These are phyloP conservation scores for Centropus unirufus DNA, from an alignment of 2,113 vertebrate genomes.

Conservation along the genomic window DNA sequence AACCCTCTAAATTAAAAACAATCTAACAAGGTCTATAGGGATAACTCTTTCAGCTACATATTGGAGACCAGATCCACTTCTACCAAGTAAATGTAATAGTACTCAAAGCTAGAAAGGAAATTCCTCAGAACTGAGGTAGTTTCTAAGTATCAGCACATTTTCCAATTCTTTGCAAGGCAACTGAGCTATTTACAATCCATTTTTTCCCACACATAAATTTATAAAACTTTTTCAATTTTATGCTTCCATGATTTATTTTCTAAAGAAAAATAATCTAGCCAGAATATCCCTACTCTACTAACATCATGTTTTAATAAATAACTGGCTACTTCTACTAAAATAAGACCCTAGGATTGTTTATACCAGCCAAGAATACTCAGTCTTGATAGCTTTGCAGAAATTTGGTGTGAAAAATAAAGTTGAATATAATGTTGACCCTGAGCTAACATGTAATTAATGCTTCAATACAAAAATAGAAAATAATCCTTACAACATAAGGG, in stretches of 20 bases:
- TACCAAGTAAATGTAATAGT: constrained; percentile 78
- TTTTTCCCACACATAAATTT: constrained; percentile 72
- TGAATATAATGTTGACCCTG: constrained; percentile 77
- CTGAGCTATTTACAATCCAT: constrained; percentile 79
- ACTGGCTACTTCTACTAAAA: constrained; percentile 80
- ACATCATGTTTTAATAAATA: constrained; percentile 83
- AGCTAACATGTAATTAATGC: constrained; percentile 79
- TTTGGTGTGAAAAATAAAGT: constrained; percentile 75
- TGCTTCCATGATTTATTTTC: constrained; percentile 66
- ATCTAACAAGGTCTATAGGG: constrained; percentile 80
- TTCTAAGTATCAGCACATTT: constrained; percentile 80
- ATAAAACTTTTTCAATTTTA: constrained; percentile 64
- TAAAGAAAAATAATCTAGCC: constrained; percentile 69
- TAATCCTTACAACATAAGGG: constrained; percentile 67
- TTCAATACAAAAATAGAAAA: constrained; percentile 80
- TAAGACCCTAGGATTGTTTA: constrained; percentile 73
- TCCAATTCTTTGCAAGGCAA: constrained; percentile 76
- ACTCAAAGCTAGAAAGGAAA: constrained; percentile 81
- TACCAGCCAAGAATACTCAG: constrained; percentile 71
- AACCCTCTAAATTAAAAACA: constrained; percentile 81
- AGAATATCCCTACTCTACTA: constrained; percentile 77
- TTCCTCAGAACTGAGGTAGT: constrained; percentile 84
- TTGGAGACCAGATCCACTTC: constrained; percentile 78
- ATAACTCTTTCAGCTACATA: constrained; percentile 77
- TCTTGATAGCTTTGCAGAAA: constrained; percentile 72